Evolutionary conservation across 2,888 invertebrate genomes (phyloP), one percentile per base, ranked within the genome.

Genomic region (Ophion slaviceki): DNA sequence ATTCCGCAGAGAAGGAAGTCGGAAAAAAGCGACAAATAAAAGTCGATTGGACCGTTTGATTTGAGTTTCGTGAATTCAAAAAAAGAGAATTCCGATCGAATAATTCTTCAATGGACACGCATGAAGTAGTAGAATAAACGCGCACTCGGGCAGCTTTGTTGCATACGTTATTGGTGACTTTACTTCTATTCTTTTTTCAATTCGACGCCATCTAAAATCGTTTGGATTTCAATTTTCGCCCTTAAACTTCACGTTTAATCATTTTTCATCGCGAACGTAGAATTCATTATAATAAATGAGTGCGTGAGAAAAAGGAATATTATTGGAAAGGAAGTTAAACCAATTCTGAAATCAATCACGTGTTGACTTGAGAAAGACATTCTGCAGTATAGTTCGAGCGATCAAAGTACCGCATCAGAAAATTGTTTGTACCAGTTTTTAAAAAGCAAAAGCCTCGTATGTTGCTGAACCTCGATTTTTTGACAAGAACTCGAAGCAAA

Each of bases 11-110:
- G 5, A 57, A 45, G 64, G 8, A 57, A 45, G 64, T 36, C 4
- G n/a, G 47, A 53, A 17, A 53, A 24, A 40, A 24, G 53, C 53
- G 24, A 20, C 6, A 20, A 72, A 8, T 40, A 68, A 59, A 59
- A 80, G 17, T 59, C 67, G 59, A 20, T 75, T 11, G 20, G 45
- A 47, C 59, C n/a, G 17, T 53, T 62, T 17, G 40, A 32, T 59
- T 36, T 36, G 45, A 75, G 45, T 75, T 75, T 75, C 14, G 14
- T 40, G 14, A 75, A 75, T 47, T 62, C 47, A 17, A 72, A 74
- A 10, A 53, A 17, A 53, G 17, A 17, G 17, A 53, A 17, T 53
- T 17, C 14, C 47, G 14, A 17, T 17, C 53, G 53, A 17, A 17
- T 17, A 53, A 17, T 53, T 47, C 14, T 47, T 53, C 53, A 14